Evolutionary conservation across 2,113 vertebrate species (phyloP).

Genomic region (Petrocephalus microphthalmus): DNA sequence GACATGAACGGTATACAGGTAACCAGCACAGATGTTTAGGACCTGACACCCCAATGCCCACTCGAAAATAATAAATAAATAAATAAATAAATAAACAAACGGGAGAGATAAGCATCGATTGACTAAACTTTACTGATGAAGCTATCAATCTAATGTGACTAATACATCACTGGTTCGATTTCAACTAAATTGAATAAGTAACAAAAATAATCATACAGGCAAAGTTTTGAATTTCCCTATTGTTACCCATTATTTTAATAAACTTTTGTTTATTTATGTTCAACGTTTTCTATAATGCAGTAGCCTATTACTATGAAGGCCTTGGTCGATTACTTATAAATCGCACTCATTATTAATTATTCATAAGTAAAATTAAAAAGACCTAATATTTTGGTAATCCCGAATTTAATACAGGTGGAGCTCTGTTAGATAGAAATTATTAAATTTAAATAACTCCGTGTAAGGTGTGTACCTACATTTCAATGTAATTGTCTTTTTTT

Average conservation of each 20-base stretch:
- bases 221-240: background rate
- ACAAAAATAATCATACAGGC: background rate
- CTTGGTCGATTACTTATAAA: background rate
- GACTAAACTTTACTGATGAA: conserved; percentile 69
- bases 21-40: conserved; percentile 36
- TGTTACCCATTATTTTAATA: background rate
- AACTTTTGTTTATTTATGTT: background rate
- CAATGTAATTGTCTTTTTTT: background rate
- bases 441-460: background rate
- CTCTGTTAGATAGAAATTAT: background rate
- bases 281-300: background rate
- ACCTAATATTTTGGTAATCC: background rate
- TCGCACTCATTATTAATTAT: background rate
- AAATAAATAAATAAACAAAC: background rate
- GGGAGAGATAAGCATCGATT: conserved; percentile 60
- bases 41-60: conserved; percentile 57
- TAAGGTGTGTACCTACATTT: background rate
- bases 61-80: conserved; percentile 66
- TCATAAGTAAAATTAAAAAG: background rate
- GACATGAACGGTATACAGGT: conserved; percentile 34
- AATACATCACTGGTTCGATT: background rate
- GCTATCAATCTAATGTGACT: conserved; percentile 59
- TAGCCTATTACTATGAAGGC: background rate
- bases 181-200: background rate
- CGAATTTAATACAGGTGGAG: background rate